Evolutionary conservation across 1,140 invertebrate species (phyloP).

Genomic region (Drosophila aff.): DNA sequence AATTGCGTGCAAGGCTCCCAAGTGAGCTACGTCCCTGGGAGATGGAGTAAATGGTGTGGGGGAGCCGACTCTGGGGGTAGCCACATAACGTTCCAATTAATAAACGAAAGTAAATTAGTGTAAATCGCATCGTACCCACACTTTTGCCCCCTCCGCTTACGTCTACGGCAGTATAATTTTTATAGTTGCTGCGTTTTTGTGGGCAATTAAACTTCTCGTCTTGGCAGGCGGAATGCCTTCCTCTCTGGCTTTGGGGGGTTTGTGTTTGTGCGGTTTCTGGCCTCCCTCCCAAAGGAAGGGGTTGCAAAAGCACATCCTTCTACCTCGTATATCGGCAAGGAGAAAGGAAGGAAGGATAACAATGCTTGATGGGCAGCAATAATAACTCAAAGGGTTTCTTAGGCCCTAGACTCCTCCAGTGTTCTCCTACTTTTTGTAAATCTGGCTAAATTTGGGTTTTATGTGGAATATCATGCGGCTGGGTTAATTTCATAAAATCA

Average conservation of each 20-base stretch:
- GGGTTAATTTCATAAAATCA: slow-evolving; percentile 10
- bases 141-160: neutral
- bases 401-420: too few relatives aligned
- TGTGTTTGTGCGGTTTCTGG: neutral
- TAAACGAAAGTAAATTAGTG: slow-evolving; percentile 68
- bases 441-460: neutral
- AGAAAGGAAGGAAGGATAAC: slow-evolving; percentile 3
- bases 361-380: slow-evolving; percentile 18
- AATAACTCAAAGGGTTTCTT: slow-evolving; percentile 8
- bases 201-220: slow-evolving; percentile 74
- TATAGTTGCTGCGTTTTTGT: slow-evolving; percentile 76
- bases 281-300: neutral
- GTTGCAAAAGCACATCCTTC: neutral
- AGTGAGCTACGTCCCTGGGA: slow-evolving; percentile 2
- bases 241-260: neutral
- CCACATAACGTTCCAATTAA: slow-evolving; percentile 51
- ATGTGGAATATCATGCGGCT: neutral
- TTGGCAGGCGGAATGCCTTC: slow-evolving; percentile 1
- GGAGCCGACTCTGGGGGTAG: neutral
- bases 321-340: neutral
- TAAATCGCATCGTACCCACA: slow-evolving; percentile 65
- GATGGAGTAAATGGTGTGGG: neutral
- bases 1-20: slow-evolving; percentile 20
- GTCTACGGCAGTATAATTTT: slow-evolving; percentile 62
- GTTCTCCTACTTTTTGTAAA: neutral